Conservation (phyloP, 2,113 vertebrate genomes). For the Cottus gobio region DNA sequence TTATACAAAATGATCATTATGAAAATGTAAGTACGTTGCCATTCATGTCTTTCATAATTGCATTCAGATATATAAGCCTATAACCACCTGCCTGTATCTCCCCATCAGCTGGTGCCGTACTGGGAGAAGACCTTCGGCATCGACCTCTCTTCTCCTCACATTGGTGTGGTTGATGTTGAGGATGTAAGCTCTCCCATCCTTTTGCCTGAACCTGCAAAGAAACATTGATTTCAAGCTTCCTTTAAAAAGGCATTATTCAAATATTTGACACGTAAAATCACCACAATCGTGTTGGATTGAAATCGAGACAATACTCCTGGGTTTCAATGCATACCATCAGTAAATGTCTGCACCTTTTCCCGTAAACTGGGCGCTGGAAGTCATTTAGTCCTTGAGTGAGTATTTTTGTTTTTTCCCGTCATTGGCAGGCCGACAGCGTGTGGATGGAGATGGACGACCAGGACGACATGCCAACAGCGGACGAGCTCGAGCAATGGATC, state of each 20-base stretch:
- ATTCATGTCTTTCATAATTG: neutral
- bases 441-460: slow-evolving; percentile 94
- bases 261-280: too few relatives aligned
- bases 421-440: slow-evolving; percentile 89
- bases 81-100: neutral
- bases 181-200: slow-evolving; percentile 83
- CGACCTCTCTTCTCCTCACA: slow-evolving; percentile 90
- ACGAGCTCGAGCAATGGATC: slow-evolving; percentile 91
- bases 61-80: neutral
- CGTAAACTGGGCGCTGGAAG: neutral
- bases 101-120: slow-evolving; percentile 89
- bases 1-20: too few relatives aligned
- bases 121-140: slow-evolving; percentile 94
- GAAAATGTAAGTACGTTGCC: too few relatives aligned
- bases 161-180: slow-evolving; percentile 91
- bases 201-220: neutral
- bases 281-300: neutral
- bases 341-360: neutral
- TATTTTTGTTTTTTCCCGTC: neutral
- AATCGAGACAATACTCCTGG: neutral
- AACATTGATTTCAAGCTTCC: neutral
- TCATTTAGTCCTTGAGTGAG: neutral
- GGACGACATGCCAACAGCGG: slow-evolving; percentile 88
- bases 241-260: too few relatives aligned
- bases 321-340: neutral